Evolutionary conservation across 2,113 vertebrate genomes (phyloP).

Genomic region (Pterocles gutturalis): DNA sequence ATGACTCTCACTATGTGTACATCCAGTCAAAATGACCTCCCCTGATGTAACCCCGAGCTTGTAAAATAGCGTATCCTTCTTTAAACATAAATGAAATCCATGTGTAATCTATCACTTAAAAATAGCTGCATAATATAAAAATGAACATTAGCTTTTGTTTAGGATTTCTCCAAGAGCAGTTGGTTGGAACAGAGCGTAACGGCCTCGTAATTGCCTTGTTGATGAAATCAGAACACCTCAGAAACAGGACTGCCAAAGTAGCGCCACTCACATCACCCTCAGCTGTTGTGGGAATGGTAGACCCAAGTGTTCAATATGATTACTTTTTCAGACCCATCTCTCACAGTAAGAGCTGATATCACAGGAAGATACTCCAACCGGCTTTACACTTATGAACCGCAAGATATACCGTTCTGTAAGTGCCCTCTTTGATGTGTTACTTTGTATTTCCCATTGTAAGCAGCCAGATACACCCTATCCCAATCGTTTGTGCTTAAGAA

Average conservation of each 20-base stretch:
- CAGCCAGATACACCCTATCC: neutral
- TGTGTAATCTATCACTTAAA: neutral
- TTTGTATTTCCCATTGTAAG: neutral
- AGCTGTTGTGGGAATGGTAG: neutral
- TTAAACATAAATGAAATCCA: neutral
- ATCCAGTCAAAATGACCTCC: neutral
- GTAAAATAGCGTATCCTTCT: neutral
- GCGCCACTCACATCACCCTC: rapidly evolving
- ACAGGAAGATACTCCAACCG: slow-evolving; percentile 88
- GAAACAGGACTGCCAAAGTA: neutral
- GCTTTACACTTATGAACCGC: slow-evolving; percentile 88
- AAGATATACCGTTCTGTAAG: slow-evolving; percentile 85
- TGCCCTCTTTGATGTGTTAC: neutral
- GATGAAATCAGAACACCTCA: neutral
- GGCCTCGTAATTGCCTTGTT: rapidly evolving
- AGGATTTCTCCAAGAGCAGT: neutral
- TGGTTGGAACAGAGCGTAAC: neutral
- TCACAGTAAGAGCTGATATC: slow-evolving; percentile 93
- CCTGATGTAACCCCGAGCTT: neutral
- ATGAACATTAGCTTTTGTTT: neutral
- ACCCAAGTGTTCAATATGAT: neutral
- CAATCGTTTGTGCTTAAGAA: neutral
- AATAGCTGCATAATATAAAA: neutral
- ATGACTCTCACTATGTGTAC: too few relatives aligned
- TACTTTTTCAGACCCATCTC: slow-evolving; percentile 86